Evolutionary conservation across 2,797 vertebrate species (phyloP), one percentile per base, ranked within the genome.

Genomic region (Fundulus diaphanus): DNA sequence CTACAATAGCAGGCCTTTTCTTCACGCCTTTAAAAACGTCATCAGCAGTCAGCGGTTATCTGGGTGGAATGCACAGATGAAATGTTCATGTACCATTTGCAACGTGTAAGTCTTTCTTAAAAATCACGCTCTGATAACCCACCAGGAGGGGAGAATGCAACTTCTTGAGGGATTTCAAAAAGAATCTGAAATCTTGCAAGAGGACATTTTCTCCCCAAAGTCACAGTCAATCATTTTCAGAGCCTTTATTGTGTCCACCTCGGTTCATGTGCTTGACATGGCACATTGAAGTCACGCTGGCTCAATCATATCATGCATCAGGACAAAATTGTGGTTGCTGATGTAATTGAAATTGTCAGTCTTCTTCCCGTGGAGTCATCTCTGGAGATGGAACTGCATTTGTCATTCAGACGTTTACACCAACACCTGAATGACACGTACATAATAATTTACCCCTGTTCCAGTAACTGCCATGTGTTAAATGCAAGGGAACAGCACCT

Each of bases 331-430:
- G 83, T 66, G 70, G 70, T 67, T 74, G 61, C 69, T 75, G 52
- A 8, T 78, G 68, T 89, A 84, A 91, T 86, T 88, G 83, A 84
- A 89, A 81, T 71, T 77, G 69, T 82, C 86, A 74, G 79, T 79
- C 67, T 42, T 79, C 76, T 75, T 72, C 29, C 73, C 13, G 9
- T 52, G 49, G 13, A 37, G 18, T 85, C 74, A 61, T 89, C 81
- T 84, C 73, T 54, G 8, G 77, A 84, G 81, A 89, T 72, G 76
- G 82, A 89, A 76, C 27, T 75, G 40, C 44, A 33, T 84, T 85
- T 84, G 82, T 81, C 83, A 86, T 92, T 88, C 78, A 84, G 63
- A 88, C 81, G 82, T 92, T 91, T 85, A 82, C 78, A 82, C 85
- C 81, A 74, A 63, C 72, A 80, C 78, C 73, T 81, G 77, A 88